A percentile compares a stretch with the other conserved stretches of the same genome.
These are phyloP conservation scores for Halcyon senegalensis DNA, from an alignment of 2,113 vertebrate genomes.

Conservation along the genomic window DNA sequence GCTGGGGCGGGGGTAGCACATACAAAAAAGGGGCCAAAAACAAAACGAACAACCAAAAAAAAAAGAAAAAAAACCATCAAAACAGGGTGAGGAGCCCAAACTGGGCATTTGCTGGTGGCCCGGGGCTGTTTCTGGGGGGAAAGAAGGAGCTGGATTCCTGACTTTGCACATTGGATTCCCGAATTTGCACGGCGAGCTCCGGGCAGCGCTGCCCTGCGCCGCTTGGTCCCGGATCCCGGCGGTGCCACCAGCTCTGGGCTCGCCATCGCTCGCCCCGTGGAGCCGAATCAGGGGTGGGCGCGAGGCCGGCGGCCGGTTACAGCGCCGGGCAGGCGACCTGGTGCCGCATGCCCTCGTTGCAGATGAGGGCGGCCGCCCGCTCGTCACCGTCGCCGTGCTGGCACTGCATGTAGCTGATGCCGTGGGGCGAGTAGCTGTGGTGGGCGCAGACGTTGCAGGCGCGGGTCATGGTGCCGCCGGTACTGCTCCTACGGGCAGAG, in stretches of 20 bases:
- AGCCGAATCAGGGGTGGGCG: not conserved
- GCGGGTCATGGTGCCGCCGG: not conserved
- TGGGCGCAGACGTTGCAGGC: not conserved
- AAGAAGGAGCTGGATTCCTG: not conserved
- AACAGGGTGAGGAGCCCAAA: not conserved
- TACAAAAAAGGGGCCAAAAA: not conserved
- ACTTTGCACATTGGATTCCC: not conserved
- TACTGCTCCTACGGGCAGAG: not conserved
- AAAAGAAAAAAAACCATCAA: not conserved
- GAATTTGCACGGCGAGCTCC: not conserved
- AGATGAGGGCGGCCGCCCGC: conserved; percentile 15
- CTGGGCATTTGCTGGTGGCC: not conserved
- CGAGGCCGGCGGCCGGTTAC: not conserved
- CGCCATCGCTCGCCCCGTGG: not conserved
- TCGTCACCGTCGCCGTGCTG: conserved; percentile 17
- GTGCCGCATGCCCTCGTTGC: conserved; percentile 31
- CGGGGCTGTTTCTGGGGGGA: not conserved
- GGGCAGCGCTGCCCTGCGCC: not conserved
- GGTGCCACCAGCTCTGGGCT: not conserved
- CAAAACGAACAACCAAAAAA: too few species aligned
- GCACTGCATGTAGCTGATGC: conserved; percentile 56
- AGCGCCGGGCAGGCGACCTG: conserved; percentile 7
- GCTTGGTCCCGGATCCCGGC: not conserved
- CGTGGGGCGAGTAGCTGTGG: conserved; percentile 19
- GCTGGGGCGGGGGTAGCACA: not conserved